Base-by-base conservation (phyloP, 2,113 vertebrate genomes). In the Zosterops lateralis region DNA sequence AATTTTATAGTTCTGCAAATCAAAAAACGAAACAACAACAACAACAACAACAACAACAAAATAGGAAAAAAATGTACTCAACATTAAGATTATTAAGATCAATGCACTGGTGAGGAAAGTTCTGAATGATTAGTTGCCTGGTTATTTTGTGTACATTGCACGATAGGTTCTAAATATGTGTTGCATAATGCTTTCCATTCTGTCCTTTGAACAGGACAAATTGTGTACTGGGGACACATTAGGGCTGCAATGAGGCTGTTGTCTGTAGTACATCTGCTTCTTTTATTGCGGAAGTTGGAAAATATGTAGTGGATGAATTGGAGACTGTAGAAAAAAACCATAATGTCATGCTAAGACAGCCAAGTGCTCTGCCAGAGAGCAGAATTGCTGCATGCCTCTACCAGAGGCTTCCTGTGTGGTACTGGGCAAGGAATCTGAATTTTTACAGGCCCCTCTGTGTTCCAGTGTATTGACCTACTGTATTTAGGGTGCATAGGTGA, bases 211-310 rank as follows among this genome's bases (percentile, higher is more conserved):
- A 65, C 31, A 78, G 70, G 8, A 48, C 17, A 21, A 26, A 44
- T 40, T 89, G 13, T 89, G 28, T 91, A 11, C 44, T 84, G n/a
- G 25, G 57, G 20, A 78, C 36, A 56, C 28, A 61, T 6, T 71
- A 48, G 51, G 32, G 4, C 45, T 89, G 87, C 48, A 93, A 12
- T 90, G 68, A 75, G 57, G 29, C 53, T 75, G 64, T 78, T 89
- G 60, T 93, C 79, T 62, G 29, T 38, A 70, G 53, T 45, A 25
- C 64, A 60, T 88, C 66, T 91, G 68, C 47, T 74, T 50, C 38
- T 81, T 83, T 65, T 79, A 64, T 85, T 94, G 82, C 18, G 0
- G 75, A 89, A 95, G 73, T 71, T 94, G 86, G 73, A 95, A 95
- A 84, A 74, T 70, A 89, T 53, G 51, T 86, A 44, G 48, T 48